These are phyloP conservation scores for Falco peregrinus DNA, from an alignment of 2,797 vertebrate species.

Conservation along the genomic window DNA sequence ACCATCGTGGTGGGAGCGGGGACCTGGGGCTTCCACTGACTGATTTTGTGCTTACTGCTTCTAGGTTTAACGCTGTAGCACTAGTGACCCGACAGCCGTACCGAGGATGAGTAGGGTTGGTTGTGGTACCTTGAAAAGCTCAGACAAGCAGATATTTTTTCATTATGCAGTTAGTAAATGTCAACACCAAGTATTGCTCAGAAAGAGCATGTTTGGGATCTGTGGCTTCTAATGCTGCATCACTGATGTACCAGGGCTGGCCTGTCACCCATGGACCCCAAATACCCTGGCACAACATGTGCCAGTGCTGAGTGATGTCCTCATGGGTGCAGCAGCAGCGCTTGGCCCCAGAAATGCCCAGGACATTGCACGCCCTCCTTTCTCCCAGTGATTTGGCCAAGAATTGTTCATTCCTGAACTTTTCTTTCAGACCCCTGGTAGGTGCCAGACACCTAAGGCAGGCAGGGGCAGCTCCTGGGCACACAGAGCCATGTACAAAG, in stretches of 20 bases:
- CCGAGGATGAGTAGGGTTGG: not conserved
- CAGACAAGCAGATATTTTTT: not conserved
- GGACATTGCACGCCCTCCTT: not conserved
- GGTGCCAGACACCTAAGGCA: not conserved
- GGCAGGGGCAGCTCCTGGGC: not conserved
- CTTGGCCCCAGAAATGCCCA: not conserved
- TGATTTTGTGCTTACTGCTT: not conserved
- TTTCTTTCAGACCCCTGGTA: not conserved
- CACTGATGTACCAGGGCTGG: not conserved
- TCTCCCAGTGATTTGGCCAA: not conserved
- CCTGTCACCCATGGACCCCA: not conserved
- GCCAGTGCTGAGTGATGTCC: not conserved
- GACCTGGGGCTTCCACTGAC: not conserved
- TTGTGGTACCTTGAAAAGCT: not conserved
- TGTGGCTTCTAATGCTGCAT: not conserved
- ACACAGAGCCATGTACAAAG: not conserved
- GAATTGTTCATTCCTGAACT: not conserved
- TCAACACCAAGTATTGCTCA: not conserved
- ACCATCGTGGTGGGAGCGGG: fast-evolving
- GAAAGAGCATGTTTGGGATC: not conserved
- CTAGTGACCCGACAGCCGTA: fast-evolving
- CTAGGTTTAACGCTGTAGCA: not conserved
- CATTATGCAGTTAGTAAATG: not conserved
- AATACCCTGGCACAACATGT: not conserved
- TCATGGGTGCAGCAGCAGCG: not conserved